These are phyloP conservation scores for Anthophora plumipes DNA, from an alignment of 2,888 invertebrate species.

Conservation along the genomic window DNA sequence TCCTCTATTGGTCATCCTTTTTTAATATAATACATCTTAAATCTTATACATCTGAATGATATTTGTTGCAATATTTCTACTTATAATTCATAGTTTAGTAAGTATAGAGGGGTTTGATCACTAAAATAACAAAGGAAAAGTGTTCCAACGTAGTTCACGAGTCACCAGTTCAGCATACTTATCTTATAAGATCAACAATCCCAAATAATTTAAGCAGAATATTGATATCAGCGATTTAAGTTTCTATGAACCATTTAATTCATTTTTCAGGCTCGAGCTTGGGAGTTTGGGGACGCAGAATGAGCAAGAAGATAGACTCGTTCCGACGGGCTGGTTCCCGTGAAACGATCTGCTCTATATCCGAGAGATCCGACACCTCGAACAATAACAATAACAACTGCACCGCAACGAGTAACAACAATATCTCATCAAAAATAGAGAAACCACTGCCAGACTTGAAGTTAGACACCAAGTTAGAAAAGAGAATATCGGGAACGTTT, in stretches of 20 bases:
- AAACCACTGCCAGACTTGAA: slow-evolving; percentile 71
- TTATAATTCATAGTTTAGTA: too few relatives aligned
- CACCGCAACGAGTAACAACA: slow-evolving; percentile 68
- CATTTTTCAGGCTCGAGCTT: slow-evolving; percentile 72
- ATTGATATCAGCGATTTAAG: background rate
- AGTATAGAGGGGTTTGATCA: too few relatives aligned
- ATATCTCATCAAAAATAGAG: slow-evolving; percentile 63
- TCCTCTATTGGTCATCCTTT: too few relatives aligned
- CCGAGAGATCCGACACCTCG: slow-evolving; percentile 81
- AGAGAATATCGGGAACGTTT: slow-evolving; percentile 82
- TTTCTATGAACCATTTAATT: too few relatives aligned
- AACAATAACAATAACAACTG: slow-evolving; percentile 67
- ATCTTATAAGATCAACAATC: background rate
- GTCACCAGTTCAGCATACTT: too few relatives aligned
- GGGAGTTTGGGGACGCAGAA: slow-evolving; percentile 89
- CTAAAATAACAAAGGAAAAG: too few relatives aligned
- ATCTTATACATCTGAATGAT: too few relatives aligned
- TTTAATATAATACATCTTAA: too few relatives aligned
- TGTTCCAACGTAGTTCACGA: too few relatives aligned
- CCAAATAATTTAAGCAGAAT: background rate
- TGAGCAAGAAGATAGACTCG: slow-evolving; percentile 92
- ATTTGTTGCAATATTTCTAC: too few relatives aligned
- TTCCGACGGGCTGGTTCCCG: slow-evolving; percentile 89
- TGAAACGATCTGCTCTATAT: slow-evolving; percentile 85
- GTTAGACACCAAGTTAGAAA: slow-evolving; percentile 69